A percentile compares a stretch with the other conserved stretches of the same genome.
Conservation (phyloP, 2,797 vertebrate species). For the Smutsia temminckii region DNA sequence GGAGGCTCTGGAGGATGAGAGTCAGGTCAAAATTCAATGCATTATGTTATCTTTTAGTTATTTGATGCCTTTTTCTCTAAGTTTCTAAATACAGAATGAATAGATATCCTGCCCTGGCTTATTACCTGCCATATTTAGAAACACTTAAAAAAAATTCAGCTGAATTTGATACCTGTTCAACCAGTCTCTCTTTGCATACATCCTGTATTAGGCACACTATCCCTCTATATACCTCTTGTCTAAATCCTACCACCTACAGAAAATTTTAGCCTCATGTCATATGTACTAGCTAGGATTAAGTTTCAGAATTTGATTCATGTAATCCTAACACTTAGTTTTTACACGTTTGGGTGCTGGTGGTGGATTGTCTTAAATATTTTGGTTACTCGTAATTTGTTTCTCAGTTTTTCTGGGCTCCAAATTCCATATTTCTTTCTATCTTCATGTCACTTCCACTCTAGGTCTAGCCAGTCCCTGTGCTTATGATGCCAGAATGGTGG, state of each 20-base stretch:
- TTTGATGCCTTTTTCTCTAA: neutral
- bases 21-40: neutral
- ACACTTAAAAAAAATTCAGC: neutral
- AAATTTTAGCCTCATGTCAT: neutral
- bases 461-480: neutral
- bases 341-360: neutral
- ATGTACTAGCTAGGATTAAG: neutral
- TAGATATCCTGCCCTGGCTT: neutral
- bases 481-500: neutral
- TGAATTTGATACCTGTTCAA: neutral
- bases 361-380: neutral
- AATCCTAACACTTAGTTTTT: neutral
- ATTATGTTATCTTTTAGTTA: neutral
- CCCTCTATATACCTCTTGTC: neutral
- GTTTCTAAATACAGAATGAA: neutral
- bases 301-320: neutral
- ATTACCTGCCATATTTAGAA: neutral
- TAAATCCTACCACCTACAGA: neutral
- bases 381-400: conserved; percentile 7
- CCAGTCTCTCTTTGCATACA: neutral
- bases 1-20: neutral
- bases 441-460: neutral
- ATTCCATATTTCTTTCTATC: neutral
- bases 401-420: neutral
- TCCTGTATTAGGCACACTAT: neutral